phyloP scores from a whole-genome alignment of 1,140 invertebrate genomes.

The Ylistrum balloti region DNA sequence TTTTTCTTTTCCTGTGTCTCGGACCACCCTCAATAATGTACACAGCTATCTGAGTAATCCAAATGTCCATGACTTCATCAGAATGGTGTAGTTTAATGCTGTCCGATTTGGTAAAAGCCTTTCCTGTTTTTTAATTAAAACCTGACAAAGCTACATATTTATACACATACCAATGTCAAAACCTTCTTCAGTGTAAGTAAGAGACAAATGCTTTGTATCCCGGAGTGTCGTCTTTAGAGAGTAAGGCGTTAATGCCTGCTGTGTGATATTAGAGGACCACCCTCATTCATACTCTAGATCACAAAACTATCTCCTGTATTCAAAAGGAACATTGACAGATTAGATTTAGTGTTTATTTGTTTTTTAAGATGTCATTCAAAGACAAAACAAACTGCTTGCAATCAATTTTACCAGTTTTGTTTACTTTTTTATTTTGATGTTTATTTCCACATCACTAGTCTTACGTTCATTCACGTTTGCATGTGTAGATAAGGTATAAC shows the following conservation, averaged over 20 bases:
- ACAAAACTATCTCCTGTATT: no score
- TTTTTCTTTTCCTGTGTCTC: not conserved
- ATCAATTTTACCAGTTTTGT: no score
- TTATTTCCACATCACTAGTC: no score
- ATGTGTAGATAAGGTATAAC: no score
- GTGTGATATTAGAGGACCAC: not conserved
- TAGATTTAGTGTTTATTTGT: no score
- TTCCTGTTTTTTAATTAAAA: not conserved
- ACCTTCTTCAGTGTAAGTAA: not conserved
- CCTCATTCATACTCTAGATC: no score
- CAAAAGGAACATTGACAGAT: no score
- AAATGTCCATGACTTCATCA: not conserved
- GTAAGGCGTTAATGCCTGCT: not conserved
- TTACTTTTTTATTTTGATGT: no score
- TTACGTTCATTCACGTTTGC: no score
- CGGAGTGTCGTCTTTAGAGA: slow-evolving; percentile 12
- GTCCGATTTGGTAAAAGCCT: not conserved
- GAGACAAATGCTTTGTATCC: not conserved
- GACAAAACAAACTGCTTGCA: no score
- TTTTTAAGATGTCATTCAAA: no score
- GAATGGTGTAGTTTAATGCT: not conserved
- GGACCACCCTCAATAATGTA: not conserved
- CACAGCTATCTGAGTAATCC: not conserved
- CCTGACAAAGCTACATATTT: not conserved
- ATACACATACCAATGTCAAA: not conserved